These are phyloP conservation scores for Drosophila triauraria DNA, from an alignment of 1,140 invertebrate species.

Conservation along the genomic window DNA sequence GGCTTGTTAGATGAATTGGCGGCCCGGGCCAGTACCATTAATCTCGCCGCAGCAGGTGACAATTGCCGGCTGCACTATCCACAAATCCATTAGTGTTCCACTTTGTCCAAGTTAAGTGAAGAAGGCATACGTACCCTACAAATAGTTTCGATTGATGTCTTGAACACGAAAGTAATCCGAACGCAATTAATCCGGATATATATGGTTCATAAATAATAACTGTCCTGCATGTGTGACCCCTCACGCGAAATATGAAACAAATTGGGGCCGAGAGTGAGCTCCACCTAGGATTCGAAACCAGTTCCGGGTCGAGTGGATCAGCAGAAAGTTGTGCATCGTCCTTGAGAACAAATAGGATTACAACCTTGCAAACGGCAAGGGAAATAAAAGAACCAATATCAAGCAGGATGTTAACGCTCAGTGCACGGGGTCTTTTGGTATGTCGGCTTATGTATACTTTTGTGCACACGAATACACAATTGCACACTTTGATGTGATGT, in stretches of 20 bases:
- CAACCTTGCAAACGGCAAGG: slow-evolving; percentile 10
- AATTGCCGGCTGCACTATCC: slow-evolving; percentile 33
- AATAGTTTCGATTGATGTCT: slow-evolving; percentile 31
- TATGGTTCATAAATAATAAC: slow-evolving; percentile 50
- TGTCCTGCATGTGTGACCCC: slow-evolving; percentile 11
- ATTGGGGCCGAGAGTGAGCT: slow-evolving; percentile 20
- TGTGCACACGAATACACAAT: slow-evolving; percentile 2
- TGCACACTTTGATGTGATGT: not conserved
- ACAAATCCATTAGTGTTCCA: slow-evolving; percentile 40
- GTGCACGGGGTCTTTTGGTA: slow-evolving; percentile 66
- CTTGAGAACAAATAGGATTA: slow-evolving; percentile 61
- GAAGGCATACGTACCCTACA: slow-evolving; percentile 1
- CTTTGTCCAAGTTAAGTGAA: slow-evolving; percentile 24
- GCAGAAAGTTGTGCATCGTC: slow-evolving; percentile 39
- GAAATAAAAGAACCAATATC: slow-evolving; percentile 31
- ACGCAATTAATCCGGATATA: slow-evolving; percentile 30
- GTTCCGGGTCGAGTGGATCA: slow-evolving; percentile 48
- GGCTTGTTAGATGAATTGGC: slow-evolving; percentile 37
- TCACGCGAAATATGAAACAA: slow-evolving; percentile 19
- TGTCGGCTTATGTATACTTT: slow-evolving; percentile 27
- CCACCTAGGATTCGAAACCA: slow-evolving; percentile 19
- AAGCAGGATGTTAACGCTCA: slow-evolving; percentile 62
- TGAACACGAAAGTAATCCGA: slow-evolving; percentile 13
- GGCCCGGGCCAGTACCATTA: slow-evolving; percentile 19
- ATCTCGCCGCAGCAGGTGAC: slow-evolving; percentile 39